Evolutionary conservation across 1,140 invertebrate genomes (phyloP), one percentile per base, ranked within the genome.

Genomic region (Drosophila parabipectinata): DNA sequence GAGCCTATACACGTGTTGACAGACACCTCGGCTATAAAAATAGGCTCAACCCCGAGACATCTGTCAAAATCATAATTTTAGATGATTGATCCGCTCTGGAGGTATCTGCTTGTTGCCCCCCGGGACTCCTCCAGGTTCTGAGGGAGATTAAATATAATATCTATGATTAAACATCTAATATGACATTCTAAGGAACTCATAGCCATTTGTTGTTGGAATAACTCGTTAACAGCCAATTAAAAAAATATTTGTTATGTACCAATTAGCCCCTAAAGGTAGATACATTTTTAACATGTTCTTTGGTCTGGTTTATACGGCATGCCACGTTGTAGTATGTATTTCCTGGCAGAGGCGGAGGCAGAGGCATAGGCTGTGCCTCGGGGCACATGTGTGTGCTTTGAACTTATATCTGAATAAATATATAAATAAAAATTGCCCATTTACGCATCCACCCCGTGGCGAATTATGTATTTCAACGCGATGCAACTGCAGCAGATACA

Each of bases 401-500:
- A 56, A 48, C 44, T 57, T 57, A 51, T 56, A 45, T 26, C 64
- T 44, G 44, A 41, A 76, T 56, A 57, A 64, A 66, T 74, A 66
- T 73, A 82, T 88, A 88, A 82, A 88, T 88, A 76, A 82, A 80
- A 82, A 82, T 88, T 79, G 78, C 74, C 73, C 82, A 85, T 85
- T 85, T 85, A 87, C 82, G 82, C 78, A 82, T 75, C 41, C 61
- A 68, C 79, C 82, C 82, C 79, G 79, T 87, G 79, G 83, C 83
- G 82, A 87, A 87, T 88, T 82, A 52, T 63, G 71, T 58, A 81
- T 82, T 87, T 87, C 58, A 75, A 61, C 54, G 82, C 82, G 45
- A 56, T 60, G 73, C 68, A 64, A 73, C 63, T 63, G 54, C 56
- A 55, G n/a, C 32, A 58, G 47, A 77, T 45, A 72, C 30, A 37